Conservation (phyloP, 2,888 invertebrate genomes). For the Stenolophus ochropezus region DNA sequence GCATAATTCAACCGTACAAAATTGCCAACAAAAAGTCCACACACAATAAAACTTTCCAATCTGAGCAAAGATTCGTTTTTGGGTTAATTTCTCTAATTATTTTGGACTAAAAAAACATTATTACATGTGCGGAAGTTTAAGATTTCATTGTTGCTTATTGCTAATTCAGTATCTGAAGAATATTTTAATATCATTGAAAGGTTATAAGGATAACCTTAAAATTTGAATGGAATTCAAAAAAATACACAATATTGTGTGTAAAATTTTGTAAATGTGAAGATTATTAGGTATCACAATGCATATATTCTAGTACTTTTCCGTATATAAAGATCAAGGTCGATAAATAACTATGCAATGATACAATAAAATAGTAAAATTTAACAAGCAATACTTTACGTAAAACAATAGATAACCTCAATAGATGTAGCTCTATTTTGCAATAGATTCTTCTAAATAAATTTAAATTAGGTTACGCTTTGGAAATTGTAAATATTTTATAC, state of each 20-base stretch:
- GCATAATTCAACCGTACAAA: neutral
- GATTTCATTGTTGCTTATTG: constrained; percentile 29
- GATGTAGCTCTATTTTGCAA: neutral
- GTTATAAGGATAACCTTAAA: constrained; percentile 5
- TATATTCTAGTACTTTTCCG: constrained; percentile 35
- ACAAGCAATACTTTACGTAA: constrained; percentile 22
- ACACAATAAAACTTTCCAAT: constrained; percentile 36
- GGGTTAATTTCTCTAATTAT: constrained; percentile 35
- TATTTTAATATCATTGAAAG: neutral
- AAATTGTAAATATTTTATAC: neutral
- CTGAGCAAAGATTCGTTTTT: constrained; percentile 11
- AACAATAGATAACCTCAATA: constrained; percentile 36
- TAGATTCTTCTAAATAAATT: neutral
- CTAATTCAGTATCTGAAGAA: neutral
- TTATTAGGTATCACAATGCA: neutral
- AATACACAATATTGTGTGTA: neutral
- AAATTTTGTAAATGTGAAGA: neutral
- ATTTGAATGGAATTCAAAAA: neutral
- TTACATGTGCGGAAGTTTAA: constrained; percentile 20
- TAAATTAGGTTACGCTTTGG: neutral
- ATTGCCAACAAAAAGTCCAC: neutral
- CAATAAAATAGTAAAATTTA: constrained; percentile 38
- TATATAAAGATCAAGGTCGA: constrained; percentile 36
- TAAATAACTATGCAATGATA: constrained; percentile 19
- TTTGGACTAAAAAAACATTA: constrained; percentile 12